phyloP scores from a whole-genome alignment of 2,113 vertebrate genomes.

The Ramphastos sulfuratus region DNA sequence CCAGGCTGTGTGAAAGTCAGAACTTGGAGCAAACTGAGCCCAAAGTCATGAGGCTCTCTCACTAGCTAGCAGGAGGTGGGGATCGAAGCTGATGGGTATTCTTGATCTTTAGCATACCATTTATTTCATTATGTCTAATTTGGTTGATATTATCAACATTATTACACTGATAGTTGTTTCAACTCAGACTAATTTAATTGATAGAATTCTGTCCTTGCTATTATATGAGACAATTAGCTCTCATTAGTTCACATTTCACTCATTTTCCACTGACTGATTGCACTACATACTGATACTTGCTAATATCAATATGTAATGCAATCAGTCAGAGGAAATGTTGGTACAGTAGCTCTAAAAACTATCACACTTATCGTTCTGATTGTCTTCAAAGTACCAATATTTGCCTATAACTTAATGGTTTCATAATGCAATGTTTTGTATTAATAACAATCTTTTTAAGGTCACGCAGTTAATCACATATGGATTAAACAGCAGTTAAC shows the following conservation, averaged over 20 bases:
- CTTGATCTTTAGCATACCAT: slow-evolving; percentile 73
- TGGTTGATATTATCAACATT: slow-evolving; percentile 82
- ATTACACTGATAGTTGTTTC: slow-evolving; percentile 85
- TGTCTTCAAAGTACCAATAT: slow-evolving; percentile 80
- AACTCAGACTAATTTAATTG: slow-evolving; percentile 86
- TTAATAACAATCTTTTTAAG: slow-evolving; percentile 74
- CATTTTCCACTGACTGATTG: slow-evolving; percentile 84
- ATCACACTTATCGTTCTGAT: slow-evolving; percentile 79
- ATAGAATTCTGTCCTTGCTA: slow-evolving; percentile 83
- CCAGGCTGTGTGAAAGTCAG: neutral
- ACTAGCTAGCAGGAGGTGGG: slow-evolving; percentile 12
- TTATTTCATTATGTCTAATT: slow-evolving; percentile 84
- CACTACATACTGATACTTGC: slow-evolving; percentile 76
- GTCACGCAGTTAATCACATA: slow-evolving; percentile 70
- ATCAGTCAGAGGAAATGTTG: slow-evolving; percentile 81
- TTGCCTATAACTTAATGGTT: slow-evolving; percentile 75
- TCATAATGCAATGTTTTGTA: slow-evolving; percentile 73
- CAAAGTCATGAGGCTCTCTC: slow-evolving; percentile 52
- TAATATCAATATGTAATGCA: slow-evolving; percentile 85
- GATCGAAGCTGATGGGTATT: slow-evolving; percentile 9
- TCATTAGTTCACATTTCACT: slow-evolving; percentile 86
- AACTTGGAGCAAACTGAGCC: slow-evolving; percentile 28
- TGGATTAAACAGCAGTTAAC: slow-evolving; percentile 70
- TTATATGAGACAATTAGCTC: slow-evolving; percentile 85
- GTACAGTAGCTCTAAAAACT: slow-evolving; percentile 71